Conservation (phyloP, 2,113 vertebrate species). For the Hypomesus transpacificus region DNA sequence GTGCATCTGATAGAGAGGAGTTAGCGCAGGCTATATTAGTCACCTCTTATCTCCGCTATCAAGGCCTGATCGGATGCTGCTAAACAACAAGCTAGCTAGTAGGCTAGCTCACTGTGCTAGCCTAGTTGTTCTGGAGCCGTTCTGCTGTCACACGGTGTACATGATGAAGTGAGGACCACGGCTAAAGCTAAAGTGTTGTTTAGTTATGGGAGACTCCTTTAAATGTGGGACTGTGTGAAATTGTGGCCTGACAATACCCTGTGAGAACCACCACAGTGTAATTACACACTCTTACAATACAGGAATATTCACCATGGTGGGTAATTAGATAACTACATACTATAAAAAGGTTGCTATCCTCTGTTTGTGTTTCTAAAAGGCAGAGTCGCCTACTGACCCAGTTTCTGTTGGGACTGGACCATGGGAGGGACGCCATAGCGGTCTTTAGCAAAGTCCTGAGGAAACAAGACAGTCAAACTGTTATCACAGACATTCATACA, state of each 20-base stretch:
- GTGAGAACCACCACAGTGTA: neutral
- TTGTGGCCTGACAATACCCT: conserved; percentile 7
- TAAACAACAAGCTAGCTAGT: neutral
- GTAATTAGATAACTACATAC: no score
- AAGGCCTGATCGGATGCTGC: neutral
- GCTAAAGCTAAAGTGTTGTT: no score
- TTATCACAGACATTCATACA: neutral
- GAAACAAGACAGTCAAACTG: conserved; percentile 13
- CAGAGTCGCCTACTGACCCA: conserved; percentile 78
- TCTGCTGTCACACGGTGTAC: no score
- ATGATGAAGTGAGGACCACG: no score
- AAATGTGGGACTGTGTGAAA: conserved; percentile 2
- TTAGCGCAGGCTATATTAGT: conserved; percentile 34
- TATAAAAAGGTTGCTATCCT: no score
- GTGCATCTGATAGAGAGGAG: conserved; percentile 4
- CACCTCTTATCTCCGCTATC: conserved; percentile 26
- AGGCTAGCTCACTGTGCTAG: no score
- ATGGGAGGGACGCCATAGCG: conserved; percentile 85
- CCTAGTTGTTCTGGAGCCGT: no score
- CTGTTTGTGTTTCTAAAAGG: no score
- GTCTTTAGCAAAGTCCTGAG: conserved; percentile 95
- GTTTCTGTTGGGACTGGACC: conserved; percentile 93
- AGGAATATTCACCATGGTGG: no score
- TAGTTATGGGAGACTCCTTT: no score
- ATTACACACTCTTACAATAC: no score